Evolutionary conservation across 2,797 vertebrate species (phyloP), one percentile per base, ranked within the genome.

Genomic region (Rousettus madagascariensis): DNA sequence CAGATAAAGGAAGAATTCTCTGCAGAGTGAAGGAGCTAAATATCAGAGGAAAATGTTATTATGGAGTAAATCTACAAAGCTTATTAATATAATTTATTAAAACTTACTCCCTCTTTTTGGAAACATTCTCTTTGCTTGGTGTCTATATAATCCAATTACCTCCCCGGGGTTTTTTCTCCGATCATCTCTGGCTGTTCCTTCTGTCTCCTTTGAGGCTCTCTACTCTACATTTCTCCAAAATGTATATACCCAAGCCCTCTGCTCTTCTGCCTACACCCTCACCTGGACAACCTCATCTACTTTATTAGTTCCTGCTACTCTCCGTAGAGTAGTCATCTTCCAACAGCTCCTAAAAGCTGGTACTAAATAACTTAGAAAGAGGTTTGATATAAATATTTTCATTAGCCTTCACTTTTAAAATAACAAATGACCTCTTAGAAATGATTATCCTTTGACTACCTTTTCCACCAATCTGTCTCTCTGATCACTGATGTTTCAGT

Each of bases 381-480:
- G 11, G 38, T 41, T 68, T 61, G 79, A 33, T 53, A 77, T 41
- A 36, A 91, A 63, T 22, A 15, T 83, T 77, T 63, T 61, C 43
- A 85, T 51, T 80, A 65, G 28, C 46, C 57, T 93, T 95, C 66
- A 46, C 55, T 92, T 95, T 92, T 51, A 53, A 36, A 74, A 68
- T 41, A 66, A 84, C 16, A 80, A 12, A 24, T 82, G 33, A 38
- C 30, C 30, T n/a, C 72, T 77, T 28, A 77, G 71, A 75, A 80
- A 84, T 36, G 16, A 10, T 51, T 69, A 46, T 17, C 33, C 65
- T 86, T 85, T 55, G 36, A 59, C 41, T 41, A 36, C 53, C 38
- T 74, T 94, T 59, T 38, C 30, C 17, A 71, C 2, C n/a, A 33
- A 41, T 20, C n/a, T 57, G 2, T n/a, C 38, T 46, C 57, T 63